Base-by-base conservation (phyloP, 1,140 invertebrate genomes). In the Drosophila willistoni region DNA sequence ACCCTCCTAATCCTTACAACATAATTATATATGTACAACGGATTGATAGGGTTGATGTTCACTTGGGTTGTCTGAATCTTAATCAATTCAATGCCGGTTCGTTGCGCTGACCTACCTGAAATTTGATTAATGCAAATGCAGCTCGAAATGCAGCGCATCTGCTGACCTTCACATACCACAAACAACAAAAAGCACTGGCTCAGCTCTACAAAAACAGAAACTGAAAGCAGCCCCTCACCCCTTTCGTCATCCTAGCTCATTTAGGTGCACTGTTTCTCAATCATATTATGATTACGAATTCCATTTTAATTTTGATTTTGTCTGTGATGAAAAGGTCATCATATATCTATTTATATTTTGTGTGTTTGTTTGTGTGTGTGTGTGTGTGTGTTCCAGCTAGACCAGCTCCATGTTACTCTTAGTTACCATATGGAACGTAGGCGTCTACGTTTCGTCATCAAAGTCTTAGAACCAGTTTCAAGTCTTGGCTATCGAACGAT, bases 201-300 rank as follows among this genome's bases (percentile, higher is more conserved):
- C 44, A 51, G 44, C 44, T 51, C 5, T 4, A 51, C 9, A 22
- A 51, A 39, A 51, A 13, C 19, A 10, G 9, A 22, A 51, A 22
- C 44, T 22, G 12, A 51, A 51, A 22, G 17, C 44, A 19, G 19
- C 10, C 44, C 44, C 44, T 4, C 9, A 7, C 17, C 42, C 42
- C 4, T 0, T 14, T 9, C 6, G 3, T 29, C 29, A 6, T 9
- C 44, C 44, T 17, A 7, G 14, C 2, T 3, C 12, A 42, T 47
- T 17, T 17, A 3, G 44, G 17, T 51, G 44, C 44, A 51, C 6
- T 22, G 44, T 51, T 51, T 22, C 44, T 22, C 44, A 51, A 51
- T 51, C 44, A 12, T 51, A 51, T 51, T 51, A 51, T 51, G 44
- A 51, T 51, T 51, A 51, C 44, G 44, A 51, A 51, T 51, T 51